These are phyloP conservation scores for Origma solitaria DNA, from an alignment of 2,113 vertebrate species.

Conservation along the genomic window DNA sequence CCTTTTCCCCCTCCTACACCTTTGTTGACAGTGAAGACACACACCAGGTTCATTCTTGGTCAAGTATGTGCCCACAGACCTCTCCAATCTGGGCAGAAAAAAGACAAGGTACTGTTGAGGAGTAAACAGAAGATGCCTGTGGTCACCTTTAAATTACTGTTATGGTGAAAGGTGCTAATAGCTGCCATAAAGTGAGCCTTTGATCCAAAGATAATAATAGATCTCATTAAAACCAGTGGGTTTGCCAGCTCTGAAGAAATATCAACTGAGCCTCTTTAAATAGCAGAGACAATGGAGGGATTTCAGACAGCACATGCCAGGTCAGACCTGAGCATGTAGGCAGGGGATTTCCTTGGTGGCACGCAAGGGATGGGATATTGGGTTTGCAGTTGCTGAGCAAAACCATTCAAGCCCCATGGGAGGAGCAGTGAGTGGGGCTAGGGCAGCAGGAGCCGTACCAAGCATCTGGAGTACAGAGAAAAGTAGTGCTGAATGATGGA, in stretches of 20 bases:
- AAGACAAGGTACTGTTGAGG: background rate
- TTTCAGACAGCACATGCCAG: slow-evolving; percentile 12
- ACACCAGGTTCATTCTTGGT: slow-evolving; percentile 33
- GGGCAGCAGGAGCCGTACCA: fast-evolving
- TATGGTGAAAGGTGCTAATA: slow-evolving; percentile 51
- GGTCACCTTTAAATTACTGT: slow-evolving; percentile 52
- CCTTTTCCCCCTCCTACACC: background rate
- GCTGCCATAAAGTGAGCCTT: slow-evolving; percentile 34
- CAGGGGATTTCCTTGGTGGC: slow-evolving; percentile 9
- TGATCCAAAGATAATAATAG: slow-evolving; percentile 50
- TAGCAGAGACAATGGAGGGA: background rate
- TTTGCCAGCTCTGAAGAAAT: slow-evolving; percentile 23
- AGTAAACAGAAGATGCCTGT: slow-evolving; percentile 47
- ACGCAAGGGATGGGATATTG: background rate
- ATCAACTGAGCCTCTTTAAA: background rate
- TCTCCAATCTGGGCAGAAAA: background rate
- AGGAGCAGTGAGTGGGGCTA: background rate
- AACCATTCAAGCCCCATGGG: background rate
- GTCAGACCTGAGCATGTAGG: background rate
- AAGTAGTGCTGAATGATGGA: background rate
- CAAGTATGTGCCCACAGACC: slow-evolving; percentile 16
- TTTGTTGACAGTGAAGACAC: slow-evolving; percentile 23
- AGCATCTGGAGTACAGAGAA: background rate
- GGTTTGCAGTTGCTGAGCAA: background rate
- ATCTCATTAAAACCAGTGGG: slow-evolving; percentile 29